These are phyloP conservation scores for Cydia pomonella DNA, from an alignment of 1,140 invertebrate species.

Conservation along the genomic window DNA sequence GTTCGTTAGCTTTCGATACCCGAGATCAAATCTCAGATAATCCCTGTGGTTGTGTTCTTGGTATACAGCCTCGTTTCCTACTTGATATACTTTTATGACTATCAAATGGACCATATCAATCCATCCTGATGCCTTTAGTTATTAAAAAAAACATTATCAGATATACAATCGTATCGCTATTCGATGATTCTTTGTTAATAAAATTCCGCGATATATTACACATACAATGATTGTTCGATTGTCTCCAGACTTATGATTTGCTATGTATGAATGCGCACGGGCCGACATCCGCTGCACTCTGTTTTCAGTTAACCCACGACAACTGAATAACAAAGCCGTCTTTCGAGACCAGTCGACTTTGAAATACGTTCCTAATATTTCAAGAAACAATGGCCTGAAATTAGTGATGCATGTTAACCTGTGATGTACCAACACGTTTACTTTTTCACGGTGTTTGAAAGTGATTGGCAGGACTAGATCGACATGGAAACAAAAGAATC, in stretches of 20 bases:
- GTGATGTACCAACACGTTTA: not conserved
- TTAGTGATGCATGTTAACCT: conserved; percentile 30
- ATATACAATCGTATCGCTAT: not conserved
- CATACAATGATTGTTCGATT: conserved; percentile 52
- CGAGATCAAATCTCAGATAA: not conserved
- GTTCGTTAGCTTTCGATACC: conserved; percentile 10
- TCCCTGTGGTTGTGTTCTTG: not conserved
- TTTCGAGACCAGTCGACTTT: conserved; percentile 51
- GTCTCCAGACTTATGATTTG: conserved; percentile 52
- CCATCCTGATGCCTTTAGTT: not conserved
- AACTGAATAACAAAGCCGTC: conserved; percentile 51
- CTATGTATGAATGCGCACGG: conserved; percentile 61
- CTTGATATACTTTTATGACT: not conserved
- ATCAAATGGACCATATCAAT: not conserved
- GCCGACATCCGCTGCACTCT: conserved; percentile 59
- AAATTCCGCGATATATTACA: conserved; percentile 47
- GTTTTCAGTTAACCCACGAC: conserved; percentile 60
- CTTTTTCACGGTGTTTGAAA: not conserved
- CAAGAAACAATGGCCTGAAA: conserved; percentile 43
- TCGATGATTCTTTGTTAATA: conserved; percentile 34
- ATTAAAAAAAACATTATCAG: no score
- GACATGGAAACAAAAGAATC: conserved; percentile 16
- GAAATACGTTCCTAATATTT: conserved; percentile 50
- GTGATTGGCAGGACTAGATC: not conserved
- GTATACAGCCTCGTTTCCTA: not conserved